phyloP scores from a whole-genome alignment of 2,113 vertebrate species.

The Hyaena hyaena region DNA sequence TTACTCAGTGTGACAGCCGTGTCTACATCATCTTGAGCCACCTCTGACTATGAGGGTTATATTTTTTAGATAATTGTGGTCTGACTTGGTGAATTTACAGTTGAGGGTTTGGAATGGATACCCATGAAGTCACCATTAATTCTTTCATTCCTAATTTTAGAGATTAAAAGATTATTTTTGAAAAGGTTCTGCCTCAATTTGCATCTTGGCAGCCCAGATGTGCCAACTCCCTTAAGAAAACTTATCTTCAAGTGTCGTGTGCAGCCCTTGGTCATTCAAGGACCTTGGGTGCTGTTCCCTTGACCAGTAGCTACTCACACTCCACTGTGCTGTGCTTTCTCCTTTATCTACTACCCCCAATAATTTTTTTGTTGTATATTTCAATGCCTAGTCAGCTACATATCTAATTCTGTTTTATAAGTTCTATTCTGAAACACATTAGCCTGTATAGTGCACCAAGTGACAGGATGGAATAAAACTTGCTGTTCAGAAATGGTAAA shows the following conservation, averaged over 20 bases:
- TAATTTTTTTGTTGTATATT: not conserved
- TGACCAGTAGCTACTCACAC: not conserved
- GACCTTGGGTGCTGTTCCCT: too few relatives aligned
- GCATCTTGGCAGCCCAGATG: not conserved
- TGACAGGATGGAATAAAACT: not conserved
- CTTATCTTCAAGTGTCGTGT: not conserved
- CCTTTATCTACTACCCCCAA: not conserved
- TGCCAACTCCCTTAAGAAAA: not conserved
- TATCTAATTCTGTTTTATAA: not conserved
- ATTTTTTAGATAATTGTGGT: not conserved
- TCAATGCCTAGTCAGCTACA: not conserved
- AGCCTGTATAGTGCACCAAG: not conserved
- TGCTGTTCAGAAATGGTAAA: not conserved
- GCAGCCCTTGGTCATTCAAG: not conserved
- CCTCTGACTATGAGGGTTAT: not conserved
- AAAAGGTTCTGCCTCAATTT: not conserved
- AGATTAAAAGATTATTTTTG: not conserved
- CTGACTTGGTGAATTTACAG: not conserved
- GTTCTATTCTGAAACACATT: not conserved
- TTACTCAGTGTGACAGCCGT: not conserved
- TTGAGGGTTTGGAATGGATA: not conserved
- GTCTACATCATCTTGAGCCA: not conserved
- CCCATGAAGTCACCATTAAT: not conserved
- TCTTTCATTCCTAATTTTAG: not conserved
- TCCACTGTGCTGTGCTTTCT: not conserved